These are phyloP conservation scores for Sinodicranocentrus sp. DNA, from an alignment of 2,888 invertebrate genomes.

Conservation along the genomic window DNA sequence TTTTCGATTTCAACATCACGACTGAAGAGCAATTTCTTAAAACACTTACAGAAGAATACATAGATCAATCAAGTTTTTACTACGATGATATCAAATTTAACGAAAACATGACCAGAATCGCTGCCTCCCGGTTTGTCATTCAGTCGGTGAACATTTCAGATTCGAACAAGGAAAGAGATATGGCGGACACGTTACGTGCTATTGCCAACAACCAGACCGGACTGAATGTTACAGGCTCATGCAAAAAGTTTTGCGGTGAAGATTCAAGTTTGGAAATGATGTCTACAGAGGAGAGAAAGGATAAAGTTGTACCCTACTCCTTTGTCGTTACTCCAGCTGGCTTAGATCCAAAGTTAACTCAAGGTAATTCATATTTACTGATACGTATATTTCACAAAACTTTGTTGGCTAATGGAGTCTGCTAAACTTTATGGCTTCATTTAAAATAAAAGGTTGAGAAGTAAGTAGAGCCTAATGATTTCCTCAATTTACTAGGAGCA, in stretches of 20 bases:
- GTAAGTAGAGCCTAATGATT: conserved; percentile 4
- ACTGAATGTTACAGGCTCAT: conserved; percentile 90
- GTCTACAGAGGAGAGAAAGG: conserved; percentile 56
- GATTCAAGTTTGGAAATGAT: conserved; percentile 64
- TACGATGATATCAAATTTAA: conserved; percentile 92
- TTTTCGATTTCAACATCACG: conserved; percentile 82
- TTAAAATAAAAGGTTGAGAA: too few species aligned
- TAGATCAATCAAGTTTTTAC: conserved; percentile 80
- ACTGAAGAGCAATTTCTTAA: conserved; percentile 86
- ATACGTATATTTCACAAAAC: too few species aligned
- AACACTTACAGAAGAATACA: conserved; percentile 85
- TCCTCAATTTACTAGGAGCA: conserved; percentile 30
- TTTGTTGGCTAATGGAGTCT: too few species aligned
- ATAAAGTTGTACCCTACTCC: conserved; percentile 75
- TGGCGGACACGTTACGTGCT: conserved; percentile 89
- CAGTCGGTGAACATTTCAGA: conserved; percentile 94
- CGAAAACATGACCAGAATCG: conserved; percentile 85
- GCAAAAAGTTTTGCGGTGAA: conserved; percentile 77
- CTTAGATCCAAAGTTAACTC: conserved; percentile 73
- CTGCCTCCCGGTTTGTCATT: conserved; percentile 91
- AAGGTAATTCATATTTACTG: conserved; percentile 64
- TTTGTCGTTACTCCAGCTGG: conserved; percentile 75
- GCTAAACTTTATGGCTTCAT: too few species aligned
- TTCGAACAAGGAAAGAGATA: conserved; percentile 93
- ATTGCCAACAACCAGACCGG: conserved; percentile 86